Percentiles rank a stretch among this genome's conserved stretches.
phyloP scores from a whole-genome alignment of 1,140 invertebrate species.

The Octopus sinensis region DNA sequence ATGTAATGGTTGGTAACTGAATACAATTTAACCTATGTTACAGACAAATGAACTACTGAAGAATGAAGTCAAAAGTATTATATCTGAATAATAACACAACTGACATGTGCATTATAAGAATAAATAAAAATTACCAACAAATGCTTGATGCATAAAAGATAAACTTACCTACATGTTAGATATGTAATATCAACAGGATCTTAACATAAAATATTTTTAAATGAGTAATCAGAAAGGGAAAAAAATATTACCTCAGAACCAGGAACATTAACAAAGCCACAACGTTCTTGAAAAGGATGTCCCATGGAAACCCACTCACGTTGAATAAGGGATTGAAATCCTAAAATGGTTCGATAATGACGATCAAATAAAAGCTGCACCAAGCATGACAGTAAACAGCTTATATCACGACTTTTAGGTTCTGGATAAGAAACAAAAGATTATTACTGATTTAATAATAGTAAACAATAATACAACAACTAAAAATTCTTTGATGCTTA shows the following conservation, averaged over 20 bases:
- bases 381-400: constrained; percentile 81
- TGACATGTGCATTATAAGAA: too few species aligned
- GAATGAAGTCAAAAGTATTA: too few species aligned
- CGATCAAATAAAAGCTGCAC: constrained; percentile 85
- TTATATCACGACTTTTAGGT: constrained; percentile 80
- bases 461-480: not conserved
- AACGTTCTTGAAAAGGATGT: constrained; percentile 77
- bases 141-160: too few species aligned
- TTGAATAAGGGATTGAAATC: constrained; percentile 89
- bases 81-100: too few species aligned
- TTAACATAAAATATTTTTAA: too few species aligned
- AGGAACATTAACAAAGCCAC: constrained; percentile 62
- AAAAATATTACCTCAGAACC: constrained; percentile 14
- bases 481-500: not conserved
- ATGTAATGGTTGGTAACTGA: too few species aligned
- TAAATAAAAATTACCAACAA: too few species aligned
- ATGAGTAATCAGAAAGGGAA: too few species aligned
- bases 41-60: too few species aligned
- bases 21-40: too few species aligned
- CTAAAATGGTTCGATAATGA: constrained; percentile 75
- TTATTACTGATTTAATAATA: not conserved
- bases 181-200: too few species aligned
- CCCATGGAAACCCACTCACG: constrained; percentile 92
- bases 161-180: too few species aligned
- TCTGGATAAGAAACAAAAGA: constrained; percentile 61